A percentile compares a stretch with the other conserved stretches of the same genome.
Evolutionary conservation across 2,797 vertebrate species (phyloP).

Genomic region (Malurus leucopterus): DNA sequence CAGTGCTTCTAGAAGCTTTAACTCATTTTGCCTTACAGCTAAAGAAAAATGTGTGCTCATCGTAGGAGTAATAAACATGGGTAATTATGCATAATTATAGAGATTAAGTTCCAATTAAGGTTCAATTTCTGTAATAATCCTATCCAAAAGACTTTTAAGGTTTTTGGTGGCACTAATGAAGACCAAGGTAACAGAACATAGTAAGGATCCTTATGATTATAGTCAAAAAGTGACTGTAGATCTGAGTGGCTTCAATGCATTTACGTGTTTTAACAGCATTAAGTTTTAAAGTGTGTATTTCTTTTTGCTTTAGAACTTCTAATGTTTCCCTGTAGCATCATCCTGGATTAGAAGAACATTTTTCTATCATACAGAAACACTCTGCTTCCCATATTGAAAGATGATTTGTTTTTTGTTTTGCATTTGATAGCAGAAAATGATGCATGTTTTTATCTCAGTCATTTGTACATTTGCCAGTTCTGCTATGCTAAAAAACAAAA

Average conservation of each 20-base stretch:
- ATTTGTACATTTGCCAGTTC: neutral
- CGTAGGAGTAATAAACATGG: constrained; percentile 64
- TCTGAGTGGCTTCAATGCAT: neutral
- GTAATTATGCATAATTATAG: constrained; percentile 72
- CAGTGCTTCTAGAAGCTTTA: constrained; percentile 56
- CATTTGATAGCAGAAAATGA: neutral
- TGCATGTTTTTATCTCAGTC: neutral
- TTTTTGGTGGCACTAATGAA: constrained; percentile 58
- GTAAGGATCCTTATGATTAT: neutral
- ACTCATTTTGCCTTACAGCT: constrained; percentile 46
- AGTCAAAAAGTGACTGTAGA: neutral
- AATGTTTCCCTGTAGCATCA: neutral
- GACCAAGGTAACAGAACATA: constrained; percentile 45
- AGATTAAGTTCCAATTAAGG: constrained; percentile 72
- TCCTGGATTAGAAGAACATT: neutral
- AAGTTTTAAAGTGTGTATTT: neutral
- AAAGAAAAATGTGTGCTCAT: constrained; percentile 64
- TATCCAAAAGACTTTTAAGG: constrained; percentile 56
- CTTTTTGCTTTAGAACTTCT: neutral
- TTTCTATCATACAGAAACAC: neutral
- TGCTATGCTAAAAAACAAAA: neutral
- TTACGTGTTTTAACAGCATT: neutral
- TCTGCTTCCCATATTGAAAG: neutral
- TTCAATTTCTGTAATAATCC: constrained; percentile 64
- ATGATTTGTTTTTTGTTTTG: neutral